Conservation (phyloP, 92 coral and sea anemone species). For the Heliopora coerulea region DNA sequence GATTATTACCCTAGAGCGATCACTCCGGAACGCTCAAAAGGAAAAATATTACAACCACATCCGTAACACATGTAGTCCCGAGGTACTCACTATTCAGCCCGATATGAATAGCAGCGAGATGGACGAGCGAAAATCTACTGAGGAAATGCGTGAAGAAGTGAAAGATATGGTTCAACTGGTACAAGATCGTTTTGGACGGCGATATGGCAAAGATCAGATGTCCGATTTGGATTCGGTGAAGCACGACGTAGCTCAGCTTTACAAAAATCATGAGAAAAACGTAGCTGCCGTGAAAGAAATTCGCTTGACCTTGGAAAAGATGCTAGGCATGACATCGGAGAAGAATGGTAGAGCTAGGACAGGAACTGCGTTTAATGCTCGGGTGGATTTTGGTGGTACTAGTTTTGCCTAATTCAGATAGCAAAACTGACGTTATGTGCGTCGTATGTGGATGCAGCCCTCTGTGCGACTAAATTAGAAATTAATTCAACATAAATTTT, state of each 20-base stretch:
- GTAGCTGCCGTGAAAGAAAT: constrained; percentile 38
- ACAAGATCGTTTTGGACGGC: constrained; percentile 36
- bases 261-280: constrained; percentile 35
- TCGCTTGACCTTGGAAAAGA: constrained; percentile 15
- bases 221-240: constrained; percentile 39
- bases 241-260: constrained; percentile 25
- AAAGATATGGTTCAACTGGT: constrained; percentile 36
- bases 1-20: constrained; percentile 70
- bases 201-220: constrained; percentile 45
- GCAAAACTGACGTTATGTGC: too few species aligned
- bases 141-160: constrained; percentile 41
- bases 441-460: too few species aligned
- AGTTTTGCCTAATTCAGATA: constrained; percentile 29
- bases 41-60: constrained; percentile 70
- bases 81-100: constrained; percentile 68
- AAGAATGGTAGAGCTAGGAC: background rate
- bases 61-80: constrained; percentile 81
- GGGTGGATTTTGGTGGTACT: constrained; percentile 7
- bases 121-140: constrained; percentile 55
- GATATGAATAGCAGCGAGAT: constrained; percentile 67
- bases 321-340: constrained; percentile 16
- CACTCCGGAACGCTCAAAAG: constrained; percentile 56
- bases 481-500: too few species aligned
- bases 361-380: constrained; percentile 1
- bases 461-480: too few species aligned